Base-by-base conservation (phyloP, 2,797 vertebrate species). In the Amphiprion clarkii region DNA sequence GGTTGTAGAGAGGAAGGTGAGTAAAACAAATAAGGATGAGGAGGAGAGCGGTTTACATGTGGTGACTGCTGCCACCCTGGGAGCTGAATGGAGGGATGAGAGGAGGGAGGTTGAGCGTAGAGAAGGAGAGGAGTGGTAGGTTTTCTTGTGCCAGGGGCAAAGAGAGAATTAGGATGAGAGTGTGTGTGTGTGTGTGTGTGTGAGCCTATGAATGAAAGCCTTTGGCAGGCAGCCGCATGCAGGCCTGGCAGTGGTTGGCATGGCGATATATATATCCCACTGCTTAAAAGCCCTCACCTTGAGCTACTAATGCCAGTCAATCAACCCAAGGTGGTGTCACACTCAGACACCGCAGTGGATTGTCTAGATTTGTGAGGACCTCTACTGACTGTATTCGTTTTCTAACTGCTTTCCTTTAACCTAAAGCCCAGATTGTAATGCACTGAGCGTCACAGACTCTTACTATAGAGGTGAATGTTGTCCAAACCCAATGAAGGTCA, bases 271-370 rank as follows among this genome's bases (percentile, higher is more conserved):
- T 76, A 69, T 59, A 64, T 69, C 59, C 16, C 39, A 13, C 36
- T 39, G 60, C 55, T 79, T 76, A 68, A 77, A 79, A 72, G 23
- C 66, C 57, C n/a, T 83, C 76, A 84, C 81, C 75, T 81, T 81
- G 61, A 75, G 67, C 33, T 2, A 2, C 36, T 74, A 60, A 75
- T 63, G 48, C 31, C 71, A 36, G 74, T 80, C 78, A 75, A 52
- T 86, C 78, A 66, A 75, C 58, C 4, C 13, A 57, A 75, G 49
- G 48, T 44, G 60, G 49, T 57, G 56, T 27, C 48, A 40, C 29
- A 70, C 60, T 31, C 54, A 12, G 17, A 1, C 36, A 57, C 25
- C 3, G 21, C 23, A 59, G 36, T 1, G 40, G 56, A 58, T 56
- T 6, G 2, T n/a, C 40, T 59, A 16, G 3, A 14, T 46, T 40